Percentiles rank a stretch among this genome's conserved stretches.
phyloP scores from a whole-genome alignment of 92 coral and sea anemone species.

The Phenganax marumi region DNA sequence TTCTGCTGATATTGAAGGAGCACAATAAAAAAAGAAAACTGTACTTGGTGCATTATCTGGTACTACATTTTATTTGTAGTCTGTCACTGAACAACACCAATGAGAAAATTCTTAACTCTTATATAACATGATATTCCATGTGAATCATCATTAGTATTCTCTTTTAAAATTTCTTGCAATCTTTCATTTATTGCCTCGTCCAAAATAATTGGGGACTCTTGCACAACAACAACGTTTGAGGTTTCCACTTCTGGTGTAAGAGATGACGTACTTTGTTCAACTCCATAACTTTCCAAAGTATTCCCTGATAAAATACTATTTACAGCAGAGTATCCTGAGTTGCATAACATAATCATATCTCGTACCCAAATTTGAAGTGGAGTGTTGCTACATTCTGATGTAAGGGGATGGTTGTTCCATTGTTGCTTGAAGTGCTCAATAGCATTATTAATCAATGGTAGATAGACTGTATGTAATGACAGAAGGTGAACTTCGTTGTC shows the following conservation, averaged over 20 bases:
- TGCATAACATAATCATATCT: conserved; percentile 32
- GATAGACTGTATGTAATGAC: conserved; percentile 47
- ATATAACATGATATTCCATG: too few species aligned
- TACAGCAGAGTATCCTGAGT: conserved; percentile 25
- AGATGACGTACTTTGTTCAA: conserved; percentile 3
- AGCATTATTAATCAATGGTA: conserved; percentile 38
- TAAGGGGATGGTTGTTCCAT: conserved; percentile 32
- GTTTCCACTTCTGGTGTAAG: conserved; percentile 8
- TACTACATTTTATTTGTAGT: too few species aligned
- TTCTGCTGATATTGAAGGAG: too few species aligned
- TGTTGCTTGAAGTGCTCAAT: not conserved
- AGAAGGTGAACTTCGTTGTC: conserved; percentile 46
- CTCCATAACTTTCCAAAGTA: conserved; percentile 10
- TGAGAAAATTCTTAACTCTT: too few species aligned
- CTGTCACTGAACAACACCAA: too few species aligned
- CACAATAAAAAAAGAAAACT: too few species aligned
- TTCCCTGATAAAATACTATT: conserved; percentile 8
- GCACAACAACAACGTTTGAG: conserved; percentile 6
- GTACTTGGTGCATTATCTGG: too few species aligned
- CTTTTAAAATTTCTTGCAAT: too few species aligned
- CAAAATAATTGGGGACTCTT: conserved; percentile 26
- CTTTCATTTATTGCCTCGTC: not conserved
- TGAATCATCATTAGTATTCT: too few species aligned
- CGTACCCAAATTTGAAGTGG: conserved; percentile 27
- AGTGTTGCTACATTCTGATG: conserved; percentile 16